Evolutionary conservation across 2,888 invertebrate genomes (phyloP), one percentile per base, ranked within the genome.

Genomic region (Lasioglossum figueresi): DNA sequence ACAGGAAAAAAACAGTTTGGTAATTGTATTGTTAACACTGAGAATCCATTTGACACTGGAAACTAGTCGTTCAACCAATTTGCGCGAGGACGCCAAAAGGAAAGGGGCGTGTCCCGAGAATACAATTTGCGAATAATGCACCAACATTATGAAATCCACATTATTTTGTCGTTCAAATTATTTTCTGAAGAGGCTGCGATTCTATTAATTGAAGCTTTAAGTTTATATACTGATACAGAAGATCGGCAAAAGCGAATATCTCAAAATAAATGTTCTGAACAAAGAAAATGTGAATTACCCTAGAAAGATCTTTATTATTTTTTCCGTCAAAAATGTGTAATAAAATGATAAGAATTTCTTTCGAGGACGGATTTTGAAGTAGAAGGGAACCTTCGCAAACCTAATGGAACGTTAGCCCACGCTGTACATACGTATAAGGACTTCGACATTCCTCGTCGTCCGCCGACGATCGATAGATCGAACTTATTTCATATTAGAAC

Each of bases 391-490:
- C 19, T 19, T 6, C 19, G 34, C 23, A 19, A 19, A 31, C 31
- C 19, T 31, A 19, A 72, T 72, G 10, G 31, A 34, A 48, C 37
- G 48, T n/a, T 66, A 66, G 16, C 34, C 66, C 76, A 68, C n/a
- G 66, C 66, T 3, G 27, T 52, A 52, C 48, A 52, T 52, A 52
- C 48, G 23, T 52, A 52, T 19, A 70, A 27, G 63, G 40, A 68
- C 78, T 37, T 37, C 68, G 52, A 78, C 63, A 72, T 68, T 70
- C 72, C 78, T 48, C 34, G 63, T 43, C 40, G 63, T 34, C 45
- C 72, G 45, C 63, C 79, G 77, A 48, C 77, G 79, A 83, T 79
- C 80, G 75, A 86, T 74, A 84, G 79, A 84, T 86, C 88, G 80
- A 84, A 83, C 82, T 76, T 82, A 76, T 82, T 75, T 81, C 68